These are phyloP conservation scores for Lutjanus campechanus DNA, from an alignment of 2,797 vertebrate species.

Conservation along the genomic window DNA sequence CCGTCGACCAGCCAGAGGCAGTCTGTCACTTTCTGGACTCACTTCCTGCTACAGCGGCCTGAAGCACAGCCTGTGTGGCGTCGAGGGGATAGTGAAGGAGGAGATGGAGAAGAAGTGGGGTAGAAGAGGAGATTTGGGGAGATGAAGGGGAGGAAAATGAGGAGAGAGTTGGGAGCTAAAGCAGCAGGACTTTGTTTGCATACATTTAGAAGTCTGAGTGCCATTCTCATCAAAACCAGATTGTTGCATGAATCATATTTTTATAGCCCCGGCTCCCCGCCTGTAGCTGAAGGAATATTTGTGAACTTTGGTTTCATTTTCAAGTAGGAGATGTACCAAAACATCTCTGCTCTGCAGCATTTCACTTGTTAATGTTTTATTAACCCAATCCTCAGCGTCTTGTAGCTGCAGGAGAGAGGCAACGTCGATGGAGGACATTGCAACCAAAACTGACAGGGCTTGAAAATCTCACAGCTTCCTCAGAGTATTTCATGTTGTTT, in stretches of 20 bases:
- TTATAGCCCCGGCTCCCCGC: constrained; percentile 11
- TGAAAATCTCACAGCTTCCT: not conserved
- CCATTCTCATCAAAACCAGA: constrained; percentile 51
- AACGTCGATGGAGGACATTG: not conserved
- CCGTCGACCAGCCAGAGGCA: constrained; percentile 33
- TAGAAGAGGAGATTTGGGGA: constrained; percentile 25
- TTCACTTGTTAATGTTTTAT: constrained; percentile 60
- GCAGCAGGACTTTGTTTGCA: constrained; percentile 54
- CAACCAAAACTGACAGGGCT: constrained; percentile 6
- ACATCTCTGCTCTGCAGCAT: constrained; percentile 44
- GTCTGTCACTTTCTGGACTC: constrained; percentile 42
- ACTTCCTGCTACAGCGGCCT: constrained; percentile 43
- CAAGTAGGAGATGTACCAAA: constrained; percentile 12
- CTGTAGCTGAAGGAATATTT: constrained; percentile 28
- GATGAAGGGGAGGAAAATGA: constrained; percentile 29
- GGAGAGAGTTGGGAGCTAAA: constrained; percentile 23
- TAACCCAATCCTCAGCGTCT: not conserved
- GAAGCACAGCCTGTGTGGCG: not conserved
- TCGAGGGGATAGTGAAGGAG: constrained; percentile 24
- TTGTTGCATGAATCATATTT: constrained; percentile 36
- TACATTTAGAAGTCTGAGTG: constrained; percentile 38
- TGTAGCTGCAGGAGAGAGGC: constrained; percentile 28
- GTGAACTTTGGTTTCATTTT: constrained; percentile 33
- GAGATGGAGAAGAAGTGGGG: constrained; percentile 34
- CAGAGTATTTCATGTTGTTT: constrained; percentile 33